Conservation (phyloP, 1,140 invertebrate genomes). For the Caerostris extrusa region DNA sequence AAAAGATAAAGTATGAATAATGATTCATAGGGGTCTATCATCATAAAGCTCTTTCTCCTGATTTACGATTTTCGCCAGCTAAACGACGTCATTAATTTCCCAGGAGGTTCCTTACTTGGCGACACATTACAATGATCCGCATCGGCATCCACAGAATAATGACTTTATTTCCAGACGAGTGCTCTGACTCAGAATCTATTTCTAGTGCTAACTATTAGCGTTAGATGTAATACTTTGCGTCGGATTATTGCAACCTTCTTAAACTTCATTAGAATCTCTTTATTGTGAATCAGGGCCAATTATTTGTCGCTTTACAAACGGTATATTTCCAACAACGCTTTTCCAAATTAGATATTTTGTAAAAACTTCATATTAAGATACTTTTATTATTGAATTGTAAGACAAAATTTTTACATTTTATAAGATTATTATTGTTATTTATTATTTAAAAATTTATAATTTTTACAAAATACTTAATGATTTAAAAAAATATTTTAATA, state of each 20-base stretch:
- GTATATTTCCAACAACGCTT: no score
- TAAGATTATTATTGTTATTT: no score
- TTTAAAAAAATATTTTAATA: no score
- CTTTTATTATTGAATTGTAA: no score
- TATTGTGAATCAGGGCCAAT: no score
- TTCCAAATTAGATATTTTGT: no score
- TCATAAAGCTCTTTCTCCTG: conserved; percentile 74
- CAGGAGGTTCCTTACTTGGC: conserved; percentile 41
- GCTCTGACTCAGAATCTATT: background rate
- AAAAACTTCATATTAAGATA: no score
- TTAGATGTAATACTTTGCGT: background rate
- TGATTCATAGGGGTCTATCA: conserved; percentile 76
- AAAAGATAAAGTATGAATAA: conserved; percentile 77
- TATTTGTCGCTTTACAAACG: no score
- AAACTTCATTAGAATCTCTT: background rate
- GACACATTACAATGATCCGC: conserved; percentile 71
- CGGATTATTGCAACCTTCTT: background rate
- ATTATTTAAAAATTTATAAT: no score
- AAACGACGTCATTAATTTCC: conserved; percentile 77
- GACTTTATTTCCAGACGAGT: conserved; percentile 74
- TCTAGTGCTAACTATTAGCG: conserved; percentile 27
- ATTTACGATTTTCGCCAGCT: conserved; percentile 75
- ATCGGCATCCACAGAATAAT: conserved; percentile 42
- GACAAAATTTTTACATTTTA: no score
- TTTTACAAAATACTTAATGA: no score